Percentiles rank a stretch among this genome's conserved stretches.
Evolutionary conservation across 2,113 vertebrate species (phyloP).

Genomic region (Oreochromis tanganicae): DNA sequence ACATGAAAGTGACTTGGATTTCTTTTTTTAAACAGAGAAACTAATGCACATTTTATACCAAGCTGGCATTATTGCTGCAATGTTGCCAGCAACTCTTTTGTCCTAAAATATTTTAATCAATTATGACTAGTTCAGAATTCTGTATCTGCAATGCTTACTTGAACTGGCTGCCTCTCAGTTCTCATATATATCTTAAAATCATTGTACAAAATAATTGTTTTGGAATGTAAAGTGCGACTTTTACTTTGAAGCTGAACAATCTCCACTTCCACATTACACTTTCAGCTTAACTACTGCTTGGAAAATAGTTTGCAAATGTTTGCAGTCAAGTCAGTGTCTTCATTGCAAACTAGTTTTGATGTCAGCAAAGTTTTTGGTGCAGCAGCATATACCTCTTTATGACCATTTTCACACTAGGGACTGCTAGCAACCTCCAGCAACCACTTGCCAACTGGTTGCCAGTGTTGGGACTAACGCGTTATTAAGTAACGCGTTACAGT

Average conservation of each 20-base stretch:
- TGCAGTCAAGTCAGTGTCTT: background rate
- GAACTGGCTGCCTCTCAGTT: background rate
- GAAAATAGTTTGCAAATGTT: background rate
- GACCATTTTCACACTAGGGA: background rate
- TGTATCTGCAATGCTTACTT: background rate
- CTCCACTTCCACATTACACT: background rate
- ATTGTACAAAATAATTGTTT: background rate
- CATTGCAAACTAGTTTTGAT: background rate
- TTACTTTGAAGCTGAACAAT: background rate
- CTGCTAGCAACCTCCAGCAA: background rate
- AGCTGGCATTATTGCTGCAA: background rate
- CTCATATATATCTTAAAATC: background rate
- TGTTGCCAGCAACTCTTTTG: background rate
- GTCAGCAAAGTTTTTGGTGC: background rate
- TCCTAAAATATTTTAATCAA: background rate
- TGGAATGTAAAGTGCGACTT: background rate
- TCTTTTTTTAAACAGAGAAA: background rate
- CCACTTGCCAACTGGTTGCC: background rate
- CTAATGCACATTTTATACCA: background rate
- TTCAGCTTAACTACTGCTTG: background rate
- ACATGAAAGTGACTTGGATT: background rate
- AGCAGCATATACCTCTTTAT: background rate
- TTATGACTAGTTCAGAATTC: background rate
- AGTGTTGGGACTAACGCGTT: too few species aligned
- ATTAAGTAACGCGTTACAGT: too few species aligned